phyloP scores from a whole-genome alignment of 2,888 invertebrate species.

The Oconnorella tubifera region DNA sequence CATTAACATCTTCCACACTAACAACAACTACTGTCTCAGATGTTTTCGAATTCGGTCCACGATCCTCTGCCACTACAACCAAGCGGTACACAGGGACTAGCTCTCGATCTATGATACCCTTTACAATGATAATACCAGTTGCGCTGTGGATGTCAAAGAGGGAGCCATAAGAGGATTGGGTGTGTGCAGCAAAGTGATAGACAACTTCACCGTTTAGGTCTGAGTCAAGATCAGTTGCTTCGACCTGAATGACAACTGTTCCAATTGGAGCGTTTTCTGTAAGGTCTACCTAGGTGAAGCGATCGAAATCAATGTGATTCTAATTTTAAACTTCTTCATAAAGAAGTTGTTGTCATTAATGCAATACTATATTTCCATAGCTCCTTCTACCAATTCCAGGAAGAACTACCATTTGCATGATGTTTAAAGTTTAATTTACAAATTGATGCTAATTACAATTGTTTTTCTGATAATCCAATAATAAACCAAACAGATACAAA shows the following conservation, averaged over 20 bases:
- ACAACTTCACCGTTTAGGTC: conserved; percentile 29
- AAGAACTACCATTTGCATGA: too few relatives aligned
- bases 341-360: too few relatives aligned
- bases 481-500: too few relatives aligned
- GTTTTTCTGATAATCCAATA: too few relatives aligned
- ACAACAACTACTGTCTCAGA: conserved; percentile 31
- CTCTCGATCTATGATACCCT: conserved; percentile 29
- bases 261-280: conserved; percentile 26
- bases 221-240: conserved; percentile 33
- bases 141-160: conserved; percentile 26
- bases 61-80: conserved; percentile 28
- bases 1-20: conserved; percentile 30
- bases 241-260: conserved; percentile 23
- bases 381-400: too few relatives aligned
- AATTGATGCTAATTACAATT: too few relatives aligned
- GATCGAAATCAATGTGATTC: too few relatives aligned
- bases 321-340: too few relatives aligned
- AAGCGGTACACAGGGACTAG: conserved; percentile 24
- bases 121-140: conserved; percentile 32
- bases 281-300: conserved; percentile 25
- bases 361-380: too few relatives aligned
- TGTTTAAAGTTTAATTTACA: too few relatives aligned
- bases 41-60: conserved; percentile 30
- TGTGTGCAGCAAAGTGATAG: conserved; percentile 27
- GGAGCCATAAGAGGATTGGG: not conserved